Evolutionary conservation across 2,888 invertebrate genomes (phyloP).

Genomic region (Augochlorella aurata): DNA sequence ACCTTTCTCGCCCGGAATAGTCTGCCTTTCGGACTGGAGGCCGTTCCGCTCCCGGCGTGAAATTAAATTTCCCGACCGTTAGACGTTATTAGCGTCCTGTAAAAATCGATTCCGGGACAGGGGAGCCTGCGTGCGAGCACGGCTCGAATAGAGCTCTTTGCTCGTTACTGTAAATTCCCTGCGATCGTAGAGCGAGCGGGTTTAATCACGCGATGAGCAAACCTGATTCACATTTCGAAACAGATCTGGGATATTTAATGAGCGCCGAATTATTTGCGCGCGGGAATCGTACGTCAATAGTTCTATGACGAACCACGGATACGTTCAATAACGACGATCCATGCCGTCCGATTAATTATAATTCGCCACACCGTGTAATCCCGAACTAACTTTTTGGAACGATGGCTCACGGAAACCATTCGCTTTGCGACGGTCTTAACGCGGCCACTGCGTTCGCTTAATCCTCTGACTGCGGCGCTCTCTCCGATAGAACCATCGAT

Average conservation of each 20-base stretch:
- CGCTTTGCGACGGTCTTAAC: constrained; percentile 29
- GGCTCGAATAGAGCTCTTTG: constrained; percentile 1
- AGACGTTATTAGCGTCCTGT: constrained; percentile 42
- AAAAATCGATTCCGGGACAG: constrained; percentile 39
- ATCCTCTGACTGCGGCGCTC: neutral
- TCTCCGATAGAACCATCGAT: too few species aligned
- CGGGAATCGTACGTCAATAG: constrained; percentile 22
- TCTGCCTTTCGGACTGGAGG: constrained; percentile 21
- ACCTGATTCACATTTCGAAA: neutral
- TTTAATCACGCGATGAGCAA: constrained; percentile 35
- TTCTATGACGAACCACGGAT: constrained; percentile 13
- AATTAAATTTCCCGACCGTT: constrained; percentile 46
- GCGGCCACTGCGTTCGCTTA: neutral
- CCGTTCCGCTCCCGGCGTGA: constrained; percentile 28
- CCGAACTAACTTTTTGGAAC: constrained; percentile 9
- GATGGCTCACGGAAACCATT: constrained; percentile 48
- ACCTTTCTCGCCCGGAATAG: neutral
- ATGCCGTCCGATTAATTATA: constrained; percentile 52
- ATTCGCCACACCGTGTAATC: constrained; percentile 38
- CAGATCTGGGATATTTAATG: constrained; percentile 34
- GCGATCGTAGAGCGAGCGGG: neutral
- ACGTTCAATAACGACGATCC: constrained; percentile 36
- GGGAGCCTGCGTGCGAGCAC: neutral
- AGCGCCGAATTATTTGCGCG: constrained; percentile 12
- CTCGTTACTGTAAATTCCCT: constrained; percentile 10